Evolutionary conservation across 2,888 invertebrate species (phyloP), one percentile per base, ranked within the genome.

Genomic region (Hymenopus coronatus): DNA sequence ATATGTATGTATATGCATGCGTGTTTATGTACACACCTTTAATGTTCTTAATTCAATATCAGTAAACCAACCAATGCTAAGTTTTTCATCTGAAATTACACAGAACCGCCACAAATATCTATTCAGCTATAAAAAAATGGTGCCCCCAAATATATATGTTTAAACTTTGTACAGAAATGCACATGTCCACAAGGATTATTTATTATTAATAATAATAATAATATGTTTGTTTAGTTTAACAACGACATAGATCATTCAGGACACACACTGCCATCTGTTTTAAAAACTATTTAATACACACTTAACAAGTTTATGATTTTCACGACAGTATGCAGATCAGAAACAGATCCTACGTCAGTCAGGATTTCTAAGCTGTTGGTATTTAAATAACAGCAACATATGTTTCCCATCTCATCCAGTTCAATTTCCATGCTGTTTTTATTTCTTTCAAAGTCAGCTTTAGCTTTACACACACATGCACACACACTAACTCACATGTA

Each of bases 121-220:
- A 89, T 88, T 89, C 89, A 89, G 33, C 89, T 89, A 89, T 88
- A 89, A 88, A 89, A 89, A 89, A 89, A 89, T 88, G 88, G 89
- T 89, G 89, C 89, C 89, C 88, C 88, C 88, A 46, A 86, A 87
- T 89, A 86, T 81, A 82, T 88, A 88, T 28, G 85, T 89, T 87
- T 87, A 90, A 89, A 89, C 87, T 90, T 90, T 90, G 89, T 90
- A 89, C 89, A 90, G 89, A 90, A 90, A 90, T 90, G 90, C 90
- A 90, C 90, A 89, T 90, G 89, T 90, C 89, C 90, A 90, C 89
- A 90, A 85, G 86, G 84, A 89, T 88, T 90, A 88, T 87, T 86
- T 82, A 82, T 85, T 88, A 88, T 88, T 88, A 88, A 82, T 88
- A 82, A 84, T 85, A 89, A 40, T n/a, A n/a, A 40, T 40, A 40